phyloP scores from a whole-genome alignment of 2,888 invertebrate species.

The Torymus aiolomorphi region DNA sequence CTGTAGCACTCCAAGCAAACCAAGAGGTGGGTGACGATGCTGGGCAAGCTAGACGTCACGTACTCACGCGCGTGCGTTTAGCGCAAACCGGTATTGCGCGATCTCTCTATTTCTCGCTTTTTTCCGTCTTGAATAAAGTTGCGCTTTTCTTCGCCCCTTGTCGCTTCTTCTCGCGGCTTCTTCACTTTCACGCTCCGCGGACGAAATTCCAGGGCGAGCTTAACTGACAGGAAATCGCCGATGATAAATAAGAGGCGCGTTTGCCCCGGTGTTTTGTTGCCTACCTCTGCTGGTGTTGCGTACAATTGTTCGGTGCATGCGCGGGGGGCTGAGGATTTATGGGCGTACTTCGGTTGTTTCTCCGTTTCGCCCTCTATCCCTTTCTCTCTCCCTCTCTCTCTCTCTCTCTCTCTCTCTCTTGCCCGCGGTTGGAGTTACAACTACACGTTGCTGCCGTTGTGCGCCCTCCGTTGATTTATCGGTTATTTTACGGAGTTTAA shows the following conservation, averaged over 20 bases:
- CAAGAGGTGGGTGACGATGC: not conserved
- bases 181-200: not conserved
- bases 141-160: not conserved
- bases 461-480: conserved; percentile 37
- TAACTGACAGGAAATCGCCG: conserved; percentile 26
- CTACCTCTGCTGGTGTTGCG: conserved; percentile 27
- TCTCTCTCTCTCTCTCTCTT: too few relatives aligned
- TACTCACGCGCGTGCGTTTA: not conserved
- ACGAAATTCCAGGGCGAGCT: conserved; percentile 25
- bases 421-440: conserved; percentile 3
- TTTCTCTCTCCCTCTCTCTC: too few relatives aligned
- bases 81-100: conserved; percentile 30
- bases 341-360: conserved; percentile 39
- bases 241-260: conserved; percentile 39
- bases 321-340: conserved; percentile 39
- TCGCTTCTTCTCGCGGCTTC: not conserved
- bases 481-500: conserved; percentile 26
- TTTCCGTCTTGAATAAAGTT: conserved; percentile 3
- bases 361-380: too few relatives aligned
- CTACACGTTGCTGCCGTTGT: not conserved
- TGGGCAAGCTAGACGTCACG: not conserved
- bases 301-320: conserved; percentile 45
- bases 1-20: not conserved
- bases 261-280: conserved; percentile 13
- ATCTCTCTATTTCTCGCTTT: conserved; percentile 19